Evolutionary conservation across 2,888 invertebrate species (phyloP), one percentile per base, ranked within the genome.

Genomic region (Chesias legatella): DNA sequence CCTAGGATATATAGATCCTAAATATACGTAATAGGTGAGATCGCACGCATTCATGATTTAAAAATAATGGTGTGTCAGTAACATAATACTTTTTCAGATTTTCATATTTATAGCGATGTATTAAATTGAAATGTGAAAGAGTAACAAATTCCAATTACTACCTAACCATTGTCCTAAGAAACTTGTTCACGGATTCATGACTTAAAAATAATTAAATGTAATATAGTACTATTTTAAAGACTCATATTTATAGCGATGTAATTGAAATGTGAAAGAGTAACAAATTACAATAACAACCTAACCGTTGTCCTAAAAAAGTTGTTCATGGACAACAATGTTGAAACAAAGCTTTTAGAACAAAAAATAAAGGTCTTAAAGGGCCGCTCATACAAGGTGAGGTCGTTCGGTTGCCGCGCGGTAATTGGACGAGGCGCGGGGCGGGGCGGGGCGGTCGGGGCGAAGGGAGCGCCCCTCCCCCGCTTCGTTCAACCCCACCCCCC

Each of bases 371-470:
- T 73, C 67, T 65, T 63, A 57, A 56, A 70, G 76, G 83, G 82
- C 83, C 86, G 86, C 74, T 72, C 77, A 71, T 75, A 72, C 84
- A 85, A 86, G 80, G 86, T 86, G 67, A 81, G 73, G 67, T 78
- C 84, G 79, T 71, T 59, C 73, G 72, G 70, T 52, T 65, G 77
- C 50, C 51, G 72, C 56, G 63, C 75, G 49, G 61, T 63, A 70
- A 88, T 86, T 86, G 86, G 86, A 58, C 71, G 69, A 59, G 52
- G 45, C 55, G 73, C 73, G 81, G 79, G 78, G 73, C 76, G 66
- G 82, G 79, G 73, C 73, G 81, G 79, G 78, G 73, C 76, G 66
- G 82, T 78, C 72, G 78, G 78, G 79, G 70, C 73, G 72, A 71
- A 73, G 77, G 76, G 77, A 67, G 76, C 70, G 45, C 69, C 68